Conservation (phyloP, 1,140 invertebrate species). For the Trichomalopsis sarcophagae region DNA sequence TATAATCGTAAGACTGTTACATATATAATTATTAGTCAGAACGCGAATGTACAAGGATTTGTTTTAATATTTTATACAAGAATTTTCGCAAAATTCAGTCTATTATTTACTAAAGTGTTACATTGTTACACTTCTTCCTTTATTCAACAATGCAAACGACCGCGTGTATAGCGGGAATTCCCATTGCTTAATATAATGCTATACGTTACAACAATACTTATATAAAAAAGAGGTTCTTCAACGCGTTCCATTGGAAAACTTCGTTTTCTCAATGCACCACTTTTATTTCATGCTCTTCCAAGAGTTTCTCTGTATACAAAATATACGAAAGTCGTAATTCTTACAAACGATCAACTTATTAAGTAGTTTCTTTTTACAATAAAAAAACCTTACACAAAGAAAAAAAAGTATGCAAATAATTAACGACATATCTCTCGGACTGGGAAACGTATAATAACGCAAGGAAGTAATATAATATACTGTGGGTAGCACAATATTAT, state of each 20-base stretch:
- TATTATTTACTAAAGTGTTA: slow-evolving; percentile 51
- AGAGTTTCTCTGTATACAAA: slow-evolving; percentile 2
- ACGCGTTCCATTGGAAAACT: neutral
- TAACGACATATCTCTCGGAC: neutral
- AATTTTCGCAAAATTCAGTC: slow-evolving; percentile 46
- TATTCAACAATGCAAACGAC: slow-evolving; percentile 22
- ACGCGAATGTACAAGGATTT: slow-evolving; percentile 41
- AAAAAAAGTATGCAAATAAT: neutral
- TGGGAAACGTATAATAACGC: slow-evolving; percentile 14
- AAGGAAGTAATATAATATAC: slow-evolving; percentile 7
- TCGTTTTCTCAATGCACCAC: neutral
- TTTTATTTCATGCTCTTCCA: neutral
- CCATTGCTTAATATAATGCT: neutral
- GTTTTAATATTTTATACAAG: slow-evolving; percentile 51
- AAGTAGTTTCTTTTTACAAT: slow-evolving; percentile 42
- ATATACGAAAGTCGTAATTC: slow-evolving; percentile 29
- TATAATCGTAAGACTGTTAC: slow-evolving; percentile 35
- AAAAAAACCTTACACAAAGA: slow-evolving; percentile 8
- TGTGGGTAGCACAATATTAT: slow-evolving; percentile 26
- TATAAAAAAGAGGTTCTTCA: slow-evolving; percentile 35
- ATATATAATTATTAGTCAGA: slow-evolving; percentile 29
- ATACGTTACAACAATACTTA: slow-evolving; percentile 44
- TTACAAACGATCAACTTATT: slow-evolving; percentile 36
- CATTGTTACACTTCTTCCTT: slow-evolving; percentile 41
- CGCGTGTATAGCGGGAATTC: slow-evolving; percentile 12